These are phyloP conservation scores for Iselma pallidipennis DNA, from an alignment of 2,888 invertebrate species.

Conservation along the genomic window DNA sequence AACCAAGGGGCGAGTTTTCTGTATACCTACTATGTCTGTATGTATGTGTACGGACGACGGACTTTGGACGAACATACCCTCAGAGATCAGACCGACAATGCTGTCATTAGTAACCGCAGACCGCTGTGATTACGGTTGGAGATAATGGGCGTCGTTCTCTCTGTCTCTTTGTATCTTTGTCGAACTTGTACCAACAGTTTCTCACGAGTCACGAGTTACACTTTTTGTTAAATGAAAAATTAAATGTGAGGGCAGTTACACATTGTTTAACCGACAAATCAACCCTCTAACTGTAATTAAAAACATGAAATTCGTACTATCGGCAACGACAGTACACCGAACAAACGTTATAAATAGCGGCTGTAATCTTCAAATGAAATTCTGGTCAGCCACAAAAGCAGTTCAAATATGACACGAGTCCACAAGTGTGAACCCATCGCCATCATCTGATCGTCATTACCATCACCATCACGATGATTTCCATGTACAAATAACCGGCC, in stretches of 20 bases:
- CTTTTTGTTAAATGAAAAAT: neutral
- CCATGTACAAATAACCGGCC: conserved; percentile 36
- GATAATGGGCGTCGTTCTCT: conserved; percentile 10
- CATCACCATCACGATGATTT: conserved; percentile 20
- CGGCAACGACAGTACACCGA: conserved; percentile 41
- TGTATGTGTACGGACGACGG: neutral
- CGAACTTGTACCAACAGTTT: neutral
- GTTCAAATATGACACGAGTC: conserved; percentile 33
- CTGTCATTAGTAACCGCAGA: conserved; percentile 24
- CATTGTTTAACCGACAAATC: neutral
- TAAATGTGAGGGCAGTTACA: no score
- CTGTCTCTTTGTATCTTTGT: no score
- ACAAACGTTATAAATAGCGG: conserved; percentile 49
- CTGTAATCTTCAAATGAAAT: conserved; percentile 50
- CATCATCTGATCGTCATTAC: conserved; percentile 2
- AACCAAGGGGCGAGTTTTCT: neutral
- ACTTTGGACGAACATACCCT: conserved; percentile 1
- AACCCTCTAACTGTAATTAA: conserved; percentile 29
- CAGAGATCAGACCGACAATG: conserved; percentile 16
- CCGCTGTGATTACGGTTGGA: conserved; percentile 7
- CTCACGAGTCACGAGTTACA: neutral
- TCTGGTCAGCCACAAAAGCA: conserved; percentile 40
- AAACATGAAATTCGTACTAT: conserved; percentile 46
- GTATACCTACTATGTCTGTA: neutral
- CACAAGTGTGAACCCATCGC: conserved; percentile 20